These are phyloP conservation scores for Leptinotarsa tumamoca DNA, from an alignment of 2,888 invertebrate species.

Conservation along the genomic window DNA sequence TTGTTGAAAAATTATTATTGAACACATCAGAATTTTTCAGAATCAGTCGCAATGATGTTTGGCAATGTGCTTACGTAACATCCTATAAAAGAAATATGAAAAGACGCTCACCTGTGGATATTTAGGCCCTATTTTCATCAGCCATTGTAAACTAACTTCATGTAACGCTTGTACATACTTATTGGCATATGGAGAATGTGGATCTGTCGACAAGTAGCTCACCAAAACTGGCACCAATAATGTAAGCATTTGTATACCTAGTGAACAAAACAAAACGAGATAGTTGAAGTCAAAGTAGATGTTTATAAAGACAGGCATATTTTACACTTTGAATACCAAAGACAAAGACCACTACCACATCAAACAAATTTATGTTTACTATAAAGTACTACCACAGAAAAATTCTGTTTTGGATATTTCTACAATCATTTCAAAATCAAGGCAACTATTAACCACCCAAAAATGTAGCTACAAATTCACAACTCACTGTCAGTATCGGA, in stretches of 20 bases:
- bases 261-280: conserved; percentile 53
- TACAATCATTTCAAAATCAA: no score
- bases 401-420: no score
- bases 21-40: no score
- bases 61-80: no score
- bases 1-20: no score
- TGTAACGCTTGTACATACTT: conserved; percentile 81
- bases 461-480: no score
- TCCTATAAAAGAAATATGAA: neutral
- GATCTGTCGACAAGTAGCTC: conserved; percentile 81
- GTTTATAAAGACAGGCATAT: conserved; percentile 5
- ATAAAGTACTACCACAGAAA: no score
- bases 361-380: no score
- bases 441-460: no score
- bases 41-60: no score
- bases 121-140: conserved; percentile 92
- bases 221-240: conserved; percentile 92
- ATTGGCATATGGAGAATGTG: conserved; percentile 71
- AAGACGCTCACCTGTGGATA: conserved; percentile 79
- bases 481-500: no score
- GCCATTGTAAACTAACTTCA: conserved; percentile 89
- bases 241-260: conserved; percentile 92
- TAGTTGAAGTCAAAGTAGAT: conserved; percentile 21
- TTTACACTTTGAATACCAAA: neutral
- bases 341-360: no score